A percentile compares a stretch with the other conserved stretches of the same genome.
phyloP scores from a whole-genome alignment of 2,797 vertebrate species.

The Acanthiza pusilla region DNA sequence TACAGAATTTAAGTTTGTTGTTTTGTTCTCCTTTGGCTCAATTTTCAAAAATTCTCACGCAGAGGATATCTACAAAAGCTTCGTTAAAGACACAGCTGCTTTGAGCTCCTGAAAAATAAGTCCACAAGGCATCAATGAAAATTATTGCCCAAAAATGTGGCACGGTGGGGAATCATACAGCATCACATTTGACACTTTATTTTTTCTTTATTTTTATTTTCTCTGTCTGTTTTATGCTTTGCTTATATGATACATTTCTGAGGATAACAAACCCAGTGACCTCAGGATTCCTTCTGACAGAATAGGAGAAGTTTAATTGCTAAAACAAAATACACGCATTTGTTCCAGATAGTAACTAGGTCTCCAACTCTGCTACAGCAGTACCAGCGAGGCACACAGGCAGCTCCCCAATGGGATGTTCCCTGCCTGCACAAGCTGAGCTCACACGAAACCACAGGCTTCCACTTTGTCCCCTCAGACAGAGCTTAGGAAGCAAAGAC shows the following conservation, averaged over 20 bases:
- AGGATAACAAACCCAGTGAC: not conserved
- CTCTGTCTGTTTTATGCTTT: not conserved
- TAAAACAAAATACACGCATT: not conserved
- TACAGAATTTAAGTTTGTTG: not conserved
- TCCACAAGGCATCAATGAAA: not conserved
- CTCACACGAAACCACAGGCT: not conserved
- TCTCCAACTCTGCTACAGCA: rapidly evolving
- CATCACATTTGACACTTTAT: rapidly evolving
- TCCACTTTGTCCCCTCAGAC: not conserved
- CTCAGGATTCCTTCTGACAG: not conserved
- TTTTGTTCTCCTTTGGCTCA: not conserved
- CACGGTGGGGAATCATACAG: not conserved
- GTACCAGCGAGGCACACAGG: not conserved
- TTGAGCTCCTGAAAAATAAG: not conserved
- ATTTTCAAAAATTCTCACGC: not conserved
- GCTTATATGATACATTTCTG: not conserved
- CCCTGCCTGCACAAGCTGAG: not conserved
- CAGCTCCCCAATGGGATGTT: not conserved
- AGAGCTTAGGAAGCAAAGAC: not conserved
- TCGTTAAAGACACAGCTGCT: not conserved
- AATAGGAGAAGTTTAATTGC: not conserved
- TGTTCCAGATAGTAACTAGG: not conserved
- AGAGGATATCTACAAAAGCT: not conserved
- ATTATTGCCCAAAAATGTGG: not conserved
- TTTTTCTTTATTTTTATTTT: not conserved